Evolutionary conservation across 2,888 invertebrate genomes (phyloP).

Genomic region (Cenopis cana): DNA sequence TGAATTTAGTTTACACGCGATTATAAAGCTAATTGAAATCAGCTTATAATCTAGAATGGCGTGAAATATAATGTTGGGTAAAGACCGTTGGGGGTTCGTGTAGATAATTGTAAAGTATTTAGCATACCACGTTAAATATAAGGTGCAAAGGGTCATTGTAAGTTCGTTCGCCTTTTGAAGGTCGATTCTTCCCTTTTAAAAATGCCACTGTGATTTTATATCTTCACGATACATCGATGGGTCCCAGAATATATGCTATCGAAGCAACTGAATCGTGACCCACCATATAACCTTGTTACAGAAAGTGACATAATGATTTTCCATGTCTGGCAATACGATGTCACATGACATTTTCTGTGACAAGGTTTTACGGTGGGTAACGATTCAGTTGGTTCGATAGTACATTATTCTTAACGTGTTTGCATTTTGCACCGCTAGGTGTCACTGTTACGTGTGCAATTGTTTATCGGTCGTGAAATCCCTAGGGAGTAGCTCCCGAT

Average conservation of each 20-base stretch:
- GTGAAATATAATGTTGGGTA: neutral
- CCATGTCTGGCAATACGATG: no score
- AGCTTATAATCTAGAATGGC: neutral
- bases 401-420: neutral
- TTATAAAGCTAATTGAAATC: neutral
- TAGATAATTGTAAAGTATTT: neutral
- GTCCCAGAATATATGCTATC: no score
- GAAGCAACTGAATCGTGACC: no score
- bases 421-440: neutral
- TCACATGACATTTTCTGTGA: no score
- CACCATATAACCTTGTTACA: no score
- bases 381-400: no score
- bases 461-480: neutral
- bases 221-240: no score
- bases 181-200: neutral
- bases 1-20: neutral
- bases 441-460: neutral
- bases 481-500: neutral
- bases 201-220: neutral
- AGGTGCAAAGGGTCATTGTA: slow-evolving; percentile 13
- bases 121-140: slow-evolving; percentile 13
- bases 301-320: no score
- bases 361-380: no score
- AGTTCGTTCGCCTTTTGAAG: slow-evolving; percentile 15
- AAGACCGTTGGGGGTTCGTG: neutral